phyloP scores from a whole-genome alignment of 2,888 invertebrate genomes.

The Rhingia rostrata region DNA sequence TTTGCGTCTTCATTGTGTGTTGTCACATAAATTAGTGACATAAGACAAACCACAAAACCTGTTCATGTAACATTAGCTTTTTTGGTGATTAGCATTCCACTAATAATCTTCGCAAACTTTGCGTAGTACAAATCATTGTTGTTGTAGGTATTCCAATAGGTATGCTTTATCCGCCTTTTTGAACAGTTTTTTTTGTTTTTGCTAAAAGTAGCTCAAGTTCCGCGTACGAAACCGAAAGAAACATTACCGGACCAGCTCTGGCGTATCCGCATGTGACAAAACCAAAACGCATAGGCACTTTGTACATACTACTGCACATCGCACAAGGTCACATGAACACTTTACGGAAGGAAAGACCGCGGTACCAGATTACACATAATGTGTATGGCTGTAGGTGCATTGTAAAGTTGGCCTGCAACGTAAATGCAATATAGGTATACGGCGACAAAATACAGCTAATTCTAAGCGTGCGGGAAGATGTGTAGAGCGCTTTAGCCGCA shows the following conservation, averaged over 20 bases:
- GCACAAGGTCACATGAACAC: constrained; percentile 66
- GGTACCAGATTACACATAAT: background rate
- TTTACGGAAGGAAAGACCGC: constrained; percentile 65
- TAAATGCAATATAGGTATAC: constrained; percentile 12
- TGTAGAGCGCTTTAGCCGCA: constrained; percentile 13
- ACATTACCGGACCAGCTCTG: constrained; percentile 12
- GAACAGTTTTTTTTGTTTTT: background rate
- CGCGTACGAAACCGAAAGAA: constrained; percentile 43
- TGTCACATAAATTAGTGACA: constrained; percentile 50
- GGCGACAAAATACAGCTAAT: background rate
- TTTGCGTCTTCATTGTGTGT: constrained; percentile 2
- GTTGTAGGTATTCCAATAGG: constrained; percentile 20
- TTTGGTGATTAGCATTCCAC: constrained; percentile 63
- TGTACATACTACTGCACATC: constrained; percentile 42
- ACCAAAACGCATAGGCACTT: constrained; percentile 52
- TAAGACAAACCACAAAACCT: constrained; percentile 38
- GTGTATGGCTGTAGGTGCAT: constrained; percentile 2
- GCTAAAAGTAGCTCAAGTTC: constrained; percentile 60
- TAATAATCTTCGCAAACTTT: constrained; percentile 62
- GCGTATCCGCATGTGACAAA: constrained; percentile 65
- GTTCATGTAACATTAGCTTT: constrained; percentile 55
- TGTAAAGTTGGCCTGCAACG: constrained; percentile 45
- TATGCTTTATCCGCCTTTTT: background rate
- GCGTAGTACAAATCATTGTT: constrained; percentile 6
- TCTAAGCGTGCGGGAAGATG: constrained; percentile 9